phyloP scores from a whole-genome alignment of 2,113 vertebrate species.

The Andinoacara biseriatus region DNA sequence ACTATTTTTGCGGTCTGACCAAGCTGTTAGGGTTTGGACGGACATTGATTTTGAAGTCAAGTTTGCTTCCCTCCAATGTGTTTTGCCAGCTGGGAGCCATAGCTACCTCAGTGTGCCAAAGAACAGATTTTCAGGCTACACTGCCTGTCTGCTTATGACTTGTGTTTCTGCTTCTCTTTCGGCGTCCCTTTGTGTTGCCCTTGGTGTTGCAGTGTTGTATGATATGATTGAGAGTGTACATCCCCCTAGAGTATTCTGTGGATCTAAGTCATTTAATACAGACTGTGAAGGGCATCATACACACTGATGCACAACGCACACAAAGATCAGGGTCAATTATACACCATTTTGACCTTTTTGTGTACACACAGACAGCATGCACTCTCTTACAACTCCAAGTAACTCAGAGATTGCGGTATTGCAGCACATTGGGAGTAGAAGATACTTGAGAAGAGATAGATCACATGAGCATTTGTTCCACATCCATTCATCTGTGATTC shows the following conservation, averaged over 20 bases:
- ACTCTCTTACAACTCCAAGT: not conserved
- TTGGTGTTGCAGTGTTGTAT: constrained; percentile 26
- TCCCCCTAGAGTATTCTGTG: constrained; percentile 32
- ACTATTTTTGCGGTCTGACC: constrained; percentile 19
- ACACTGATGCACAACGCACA: not conserved
- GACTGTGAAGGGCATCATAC: constrained; percentile 26
- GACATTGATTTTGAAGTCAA: constrained; percentile 67
- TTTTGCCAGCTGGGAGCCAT: constrained; percentile 40
- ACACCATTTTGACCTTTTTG: constrained; percentile 28
- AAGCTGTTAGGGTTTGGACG: constrained; percentile 48
- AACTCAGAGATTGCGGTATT: not conserved
- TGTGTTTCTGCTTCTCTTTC: constrained; percentile 24
- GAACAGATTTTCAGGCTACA: constrained; percentile 39
- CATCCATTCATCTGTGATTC: constrained; percentile 53
- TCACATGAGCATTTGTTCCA: constrained; percentile 45
- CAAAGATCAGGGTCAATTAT: constrained; percentile 28
- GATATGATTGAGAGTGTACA: constrained; percentile 28
- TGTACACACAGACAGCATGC: not conserved
- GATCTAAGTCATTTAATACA: constrained; percentile 36
- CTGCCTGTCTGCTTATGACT: constrained; percentile 9
- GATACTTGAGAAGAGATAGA: constrained; percentile 17
- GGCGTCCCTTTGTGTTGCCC: constrained; percentile 32
- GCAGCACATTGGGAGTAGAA: not conserved
- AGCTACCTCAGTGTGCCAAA: constrained; percentile 19
- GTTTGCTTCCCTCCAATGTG: constrained; percentile 47